Base-by-base conservation (phyloP, 92 coral and sea anemone genomes). In the Anthopleura xanthogrammica region DNA sequence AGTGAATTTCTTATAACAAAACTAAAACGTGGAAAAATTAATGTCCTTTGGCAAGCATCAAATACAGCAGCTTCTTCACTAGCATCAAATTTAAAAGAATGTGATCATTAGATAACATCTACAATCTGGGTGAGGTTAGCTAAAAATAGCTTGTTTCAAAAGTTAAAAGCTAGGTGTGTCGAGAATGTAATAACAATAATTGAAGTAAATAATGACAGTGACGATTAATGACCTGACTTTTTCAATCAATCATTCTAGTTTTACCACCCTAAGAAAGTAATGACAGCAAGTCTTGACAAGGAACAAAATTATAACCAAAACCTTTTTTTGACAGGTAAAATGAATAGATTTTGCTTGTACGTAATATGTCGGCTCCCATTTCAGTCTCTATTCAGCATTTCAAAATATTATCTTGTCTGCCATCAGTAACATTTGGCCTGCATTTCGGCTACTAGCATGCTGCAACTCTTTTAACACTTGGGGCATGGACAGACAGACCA, bases 161-260 rank as follows among this genome's bases (percentile, higher is more conserved):
- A 62, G 70, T 68, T 24, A 3, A 68, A 68, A 62, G 70, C 74
- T 68, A 68, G 74, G 74, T 36, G 46, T 68, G 74, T 36, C 46
- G 11, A 68, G 41, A 68, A 68, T 68, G 41, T 23, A 43, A 68
- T 68, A 11, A 68, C 74, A 68, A 13, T 68, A 23, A 68, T 68
- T 8, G 74, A 68, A 68, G 10, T 23, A 24, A 68, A 68, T 68
- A 6, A 68, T 23, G 74, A 6, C 29, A 68, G 41, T 68, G 41
- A 10, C 24, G 43, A 68, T 12, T 20, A n/a, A 64, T 64, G 71
- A 64, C 12, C 0, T 0, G 17, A 68, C 42, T 12, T 29, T 36
- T 29, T 68, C 46, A 68, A 68, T 36, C 74, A 68, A 68, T 16
- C 42, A 68, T 14, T 20, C 36, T 29, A 68, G 43, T 68, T 68